Conservation (phyloP, 1,140 invertebrate species). For the Oscheius sp. region DNA sequence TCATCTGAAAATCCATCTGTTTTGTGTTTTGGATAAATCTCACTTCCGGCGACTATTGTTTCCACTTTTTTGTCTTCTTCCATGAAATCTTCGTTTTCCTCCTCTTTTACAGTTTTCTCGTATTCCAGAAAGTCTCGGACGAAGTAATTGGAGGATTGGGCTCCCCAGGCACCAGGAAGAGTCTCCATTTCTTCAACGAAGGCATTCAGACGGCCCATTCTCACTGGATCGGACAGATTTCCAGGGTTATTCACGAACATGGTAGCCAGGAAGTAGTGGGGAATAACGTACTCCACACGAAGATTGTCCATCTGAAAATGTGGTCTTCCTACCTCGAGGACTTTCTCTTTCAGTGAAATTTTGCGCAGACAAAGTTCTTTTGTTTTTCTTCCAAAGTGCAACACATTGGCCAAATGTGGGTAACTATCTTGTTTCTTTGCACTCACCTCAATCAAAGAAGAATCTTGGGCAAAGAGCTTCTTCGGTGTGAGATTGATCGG, state of each 20-base stretch:
- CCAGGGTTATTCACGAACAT: constrained; percentile 57
- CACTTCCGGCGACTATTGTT: no score
- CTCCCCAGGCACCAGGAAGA: constrained; percentile 49
- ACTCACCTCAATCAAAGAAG: constrained; percentile 45
- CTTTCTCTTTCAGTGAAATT: not conserved
- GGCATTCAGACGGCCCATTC: constrained; percentile 32
- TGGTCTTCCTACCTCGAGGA: constrained; percentile 1
- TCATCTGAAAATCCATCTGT: not conserved
- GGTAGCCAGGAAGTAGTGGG: constrained; percentile 56
- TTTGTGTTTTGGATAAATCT: no score
- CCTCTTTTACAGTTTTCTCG: constrained; percentile 18
- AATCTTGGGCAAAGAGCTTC: constrained; percentile 56
- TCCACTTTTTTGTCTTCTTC: not conserved
- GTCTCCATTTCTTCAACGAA: constrained; percentile 54
- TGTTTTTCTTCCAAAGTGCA: not conserved
- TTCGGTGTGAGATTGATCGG: constrained; percentile 56
- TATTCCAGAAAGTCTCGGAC: constrained; percentile 36
- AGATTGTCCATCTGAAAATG: constrained; percentile 52
- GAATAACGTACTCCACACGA: constrained; percentile 56
- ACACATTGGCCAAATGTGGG: no score
- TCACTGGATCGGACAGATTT: constrained; percentile 53
- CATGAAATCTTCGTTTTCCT: constrained; percentile 5
- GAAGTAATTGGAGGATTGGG: constrained; percentile 53
- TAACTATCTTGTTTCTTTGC: not conserved
- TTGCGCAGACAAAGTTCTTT: not conserved